Base-by-base conservation (phyloP, 2,888 invertebrate genomes). In the Tridacna gigas region DNA sequence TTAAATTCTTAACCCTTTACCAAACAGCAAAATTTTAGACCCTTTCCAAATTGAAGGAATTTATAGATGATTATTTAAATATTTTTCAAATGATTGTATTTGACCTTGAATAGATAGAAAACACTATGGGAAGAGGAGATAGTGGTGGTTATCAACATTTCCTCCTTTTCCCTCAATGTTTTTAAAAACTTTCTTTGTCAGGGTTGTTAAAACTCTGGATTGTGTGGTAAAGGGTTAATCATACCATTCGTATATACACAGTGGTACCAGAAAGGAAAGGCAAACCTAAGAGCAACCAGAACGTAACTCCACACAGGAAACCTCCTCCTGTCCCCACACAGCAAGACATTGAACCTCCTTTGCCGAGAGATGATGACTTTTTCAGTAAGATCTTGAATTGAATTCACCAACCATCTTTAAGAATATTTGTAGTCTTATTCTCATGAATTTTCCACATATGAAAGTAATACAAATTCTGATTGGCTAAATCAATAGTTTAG, bases 191-290 rank as follows among this genome's bases (percentile, higher is more conserved):
- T 13, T 51, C 51, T 51, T 11, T 51, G 51, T 11, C 11, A 51
- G 51, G 15, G 11, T 11, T 51, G 51, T 51, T 15, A 51, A 51
- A 51, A 51, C 15, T 9, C 63, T n/a, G n/a, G n/a, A n/a, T n/a
- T n/a, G n/a, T n/a, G n/a, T 37, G 37, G 37, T 37, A 37, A 37
- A 37, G 37, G 7, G 37, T 37, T 37, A 37, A 37, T 7, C 37
- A 37, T 37, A 37, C 37, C 37, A 37, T n/a, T 63, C 7, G 3
- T 4, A 25, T 28, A 28, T 28, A 56, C 56, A 26, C 74, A 74
- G 74, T 15, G n/a, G 74, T 74, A n/a, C 74, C 74, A 26, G 61
- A 74, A n/a, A 60, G 74, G 37, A 67, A 20, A 20, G 45, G n/a
- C 4, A 67, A 45, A 45, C 67, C 67, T 45, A 67, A 67, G 67